Conservation (phyloP, 2,113 vertebrate species). For the Arenaria interpres region DNA sequence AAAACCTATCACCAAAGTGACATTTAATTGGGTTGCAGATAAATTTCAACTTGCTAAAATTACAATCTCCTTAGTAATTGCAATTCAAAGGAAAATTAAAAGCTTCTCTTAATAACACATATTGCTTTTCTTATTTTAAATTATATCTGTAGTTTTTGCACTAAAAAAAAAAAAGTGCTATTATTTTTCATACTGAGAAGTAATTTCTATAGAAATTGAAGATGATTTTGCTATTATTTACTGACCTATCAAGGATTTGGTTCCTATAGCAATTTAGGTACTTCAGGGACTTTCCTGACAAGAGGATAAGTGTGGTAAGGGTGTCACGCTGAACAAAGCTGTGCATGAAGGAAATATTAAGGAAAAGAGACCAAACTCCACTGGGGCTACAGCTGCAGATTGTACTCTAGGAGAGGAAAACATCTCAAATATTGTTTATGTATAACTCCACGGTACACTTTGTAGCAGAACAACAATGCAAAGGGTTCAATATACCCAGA, state of each 20-base stretch:
- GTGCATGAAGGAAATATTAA: neutral
- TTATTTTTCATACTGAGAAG: neutral
- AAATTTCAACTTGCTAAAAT: neutral
- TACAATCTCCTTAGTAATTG: neutral
- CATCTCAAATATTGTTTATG: neutral
- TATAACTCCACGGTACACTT: neutral
- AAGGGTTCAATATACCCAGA: neutral
- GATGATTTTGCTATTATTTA: neutral
- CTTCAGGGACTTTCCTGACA: neutral
- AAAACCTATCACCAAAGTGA: neutral
- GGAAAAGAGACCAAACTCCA: neutral
- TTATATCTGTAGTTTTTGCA: neutral
- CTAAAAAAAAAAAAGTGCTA: neutral
- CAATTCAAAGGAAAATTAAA: neutral
- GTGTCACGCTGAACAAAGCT: neutral
- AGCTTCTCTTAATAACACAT: neutral
- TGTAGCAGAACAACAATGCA: neutral
- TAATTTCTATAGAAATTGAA: neutral
- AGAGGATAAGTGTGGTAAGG: neutral
- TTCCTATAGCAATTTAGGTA: neutral
- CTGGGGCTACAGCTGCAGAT: neutral
- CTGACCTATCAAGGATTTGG: neutral
- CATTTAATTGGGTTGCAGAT: neutral
- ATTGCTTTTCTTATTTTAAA: neutral
- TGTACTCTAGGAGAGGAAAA: neutral